A percentile compares a stretch with the other conserved stretches of the same genome.
Evolutionary conservation across 2,888 invertebrate species (phyloP).

Genomic region (Perdita meconis): DNA sequence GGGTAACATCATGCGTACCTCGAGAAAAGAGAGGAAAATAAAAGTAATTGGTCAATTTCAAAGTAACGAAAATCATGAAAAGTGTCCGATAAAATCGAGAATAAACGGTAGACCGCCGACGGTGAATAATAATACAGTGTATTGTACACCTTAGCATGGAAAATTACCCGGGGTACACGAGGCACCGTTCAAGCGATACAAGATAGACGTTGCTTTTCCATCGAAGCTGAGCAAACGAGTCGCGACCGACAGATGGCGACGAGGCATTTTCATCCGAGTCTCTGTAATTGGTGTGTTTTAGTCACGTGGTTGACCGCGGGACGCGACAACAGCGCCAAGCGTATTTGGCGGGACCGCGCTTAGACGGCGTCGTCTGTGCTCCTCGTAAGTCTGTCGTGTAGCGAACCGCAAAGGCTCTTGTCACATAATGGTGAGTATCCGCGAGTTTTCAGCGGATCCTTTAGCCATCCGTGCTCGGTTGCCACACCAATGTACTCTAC

Average conservation of each 20-base stretch:
- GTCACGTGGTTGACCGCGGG: constrained; percentile 83
- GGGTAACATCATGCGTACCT: neutral
- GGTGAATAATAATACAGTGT: constrained; percentile 23
- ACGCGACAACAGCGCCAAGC: constrained; percentile 78
- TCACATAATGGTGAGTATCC: constrained; percentile 85
- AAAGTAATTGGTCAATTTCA: neutral
- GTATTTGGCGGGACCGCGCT: constrained; percentile 82
- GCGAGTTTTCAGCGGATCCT: constrained; percentile 81
- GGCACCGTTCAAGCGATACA: constrained; percentile 34
- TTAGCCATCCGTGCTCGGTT: constrained; percentile 76
- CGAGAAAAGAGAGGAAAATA: neutral
- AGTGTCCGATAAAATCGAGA: constrained; percentile 22
- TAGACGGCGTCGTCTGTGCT: constrained; percentile 76
- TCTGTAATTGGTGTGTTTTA: constrained; percentile 75
- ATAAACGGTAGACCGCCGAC: constrained; percentile 19
- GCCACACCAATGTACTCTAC: constrained; percentile 67
- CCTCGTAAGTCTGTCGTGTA: constrained; percentile 75
- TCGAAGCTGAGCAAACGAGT: neutral
- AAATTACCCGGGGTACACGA: constrained; percentile 46
- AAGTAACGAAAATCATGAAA: neutral
- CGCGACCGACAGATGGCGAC: constrained; percentile 41
- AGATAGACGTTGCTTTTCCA: constrained; percentile 38
- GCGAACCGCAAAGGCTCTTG: constrained; percentile 74
- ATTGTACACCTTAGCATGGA: constrained; percentile 35
- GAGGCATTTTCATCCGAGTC: neutral